Evolutionary conservation across 2,888 invertebrate genomes (phyloP), one percentile per base, ranked within the genome.

Genomic region (Nephrotoma appendiculata): DNA sequence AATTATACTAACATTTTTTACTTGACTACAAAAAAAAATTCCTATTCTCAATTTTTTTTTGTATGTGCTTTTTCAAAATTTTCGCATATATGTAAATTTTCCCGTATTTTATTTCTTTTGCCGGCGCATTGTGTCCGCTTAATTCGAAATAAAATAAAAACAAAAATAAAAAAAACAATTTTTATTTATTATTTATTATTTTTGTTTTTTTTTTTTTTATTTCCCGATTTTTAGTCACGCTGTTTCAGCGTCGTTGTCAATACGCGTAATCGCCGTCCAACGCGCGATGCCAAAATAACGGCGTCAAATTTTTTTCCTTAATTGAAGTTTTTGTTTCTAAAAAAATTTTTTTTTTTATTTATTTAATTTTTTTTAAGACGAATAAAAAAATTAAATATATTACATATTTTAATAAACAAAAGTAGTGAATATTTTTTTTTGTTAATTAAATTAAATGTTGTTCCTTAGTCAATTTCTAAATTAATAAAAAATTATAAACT

Each of bases 241-340:
- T 88, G 88, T 88, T 88, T 88, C 88, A 88, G 88, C 88, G 88
- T 88, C 88, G 88, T 88, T 88, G 88, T 88, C 88, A 88, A 88
- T 88, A 88, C 88, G 88, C 88, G 88, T 88, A 88, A 88, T 88
- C 88, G 88, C 87, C 88, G 87, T 88, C 87, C 87, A 87, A 87
- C 88, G 88, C 88, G 88, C 87, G 88, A 88, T 88, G 88, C 87
- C 87, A 87, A 88, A 88, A 87, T 87, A 87, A 87, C 87, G 88
- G 88, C 87, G 87, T 87, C 87, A 87, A 87, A 86, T 87, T 88
- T 87, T 87, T 88, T 87, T 45, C 86, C 87, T 87, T 87, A 71
- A 31, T 71, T 19, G 31, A 87, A 84, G n/a, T 84, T 84, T 84
- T 15, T n/a, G 41, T 84, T 84, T 42, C 42, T 42, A 84, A 84